Percentiles rank a stretch among this genome's conserved stretches.
phyloP scores from a whole-genome alignment of 2,888 invertebrate genomes.

The Lithophane semibrunnea region DNA sequence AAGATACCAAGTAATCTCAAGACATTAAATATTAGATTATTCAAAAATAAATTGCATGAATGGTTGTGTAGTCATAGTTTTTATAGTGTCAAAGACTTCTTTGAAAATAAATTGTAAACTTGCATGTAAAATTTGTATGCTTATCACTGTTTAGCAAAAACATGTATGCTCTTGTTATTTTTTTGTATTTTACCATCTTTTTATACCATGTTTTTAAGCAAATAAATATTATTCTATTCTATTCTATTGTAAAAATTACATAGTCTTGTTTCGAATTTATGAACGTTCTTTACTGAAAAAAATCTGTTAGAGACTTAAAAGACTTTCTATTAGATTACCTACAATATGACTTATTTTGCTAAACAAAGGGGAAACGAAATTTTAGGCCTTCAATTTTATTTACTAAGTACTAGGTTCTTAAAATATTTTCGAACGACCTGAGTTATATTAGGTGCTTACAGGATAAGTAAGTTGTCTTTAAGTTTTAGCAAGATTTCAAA shows the following conservation, averaged over 20 bases:
- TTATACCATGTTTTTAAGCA: too few relatives aligned
- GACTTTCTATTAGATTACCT: conserved; percentile 18
- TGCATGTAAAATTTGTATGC: too few relatives aligned
- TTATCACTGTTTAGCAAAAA: too few relatives aligned
- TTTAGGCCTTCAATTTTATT: conserved; percentile 13
- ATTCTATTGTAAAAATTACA: neutral
- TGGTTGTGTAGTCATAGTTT: too few relatives aligned
- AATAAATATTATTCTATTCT: too few relatives aligned
- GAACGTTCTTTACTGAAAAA: conserved; percentile 6
- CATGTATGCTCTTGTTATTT: too few relatives aligned
- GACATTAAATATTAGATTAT: too few relatives aligned
- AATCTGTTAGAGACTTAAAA: neutral
- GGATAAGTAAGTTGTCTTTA: neutral
- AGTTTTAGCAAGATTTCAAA: neutral
- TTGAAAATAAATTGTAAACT: too few relatives aligned
- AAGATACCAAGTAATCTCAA: too few relatives aligned
- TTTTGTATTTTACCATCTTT: too few relatives aligned
- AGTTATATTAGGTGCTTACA: neutral
- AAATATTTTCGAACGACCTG: conserved; percentile 6
- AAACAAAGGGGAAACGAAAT: neutral
- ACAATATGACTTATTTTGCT: conserved; percentile 11
- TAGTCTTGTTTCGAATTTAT: conserved; percentile 7
- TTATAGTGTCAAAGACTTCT: too few relatives aligned
- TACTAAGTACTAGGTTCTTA: neutral
- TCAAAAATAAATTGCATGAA: too few relatives aligned